Evolutionary conservation across 2,888 invertebrate genomes (phyloP), one percentile per base, ranked within the genome.

Genomic region (Acrobasis suavella): DNA sequence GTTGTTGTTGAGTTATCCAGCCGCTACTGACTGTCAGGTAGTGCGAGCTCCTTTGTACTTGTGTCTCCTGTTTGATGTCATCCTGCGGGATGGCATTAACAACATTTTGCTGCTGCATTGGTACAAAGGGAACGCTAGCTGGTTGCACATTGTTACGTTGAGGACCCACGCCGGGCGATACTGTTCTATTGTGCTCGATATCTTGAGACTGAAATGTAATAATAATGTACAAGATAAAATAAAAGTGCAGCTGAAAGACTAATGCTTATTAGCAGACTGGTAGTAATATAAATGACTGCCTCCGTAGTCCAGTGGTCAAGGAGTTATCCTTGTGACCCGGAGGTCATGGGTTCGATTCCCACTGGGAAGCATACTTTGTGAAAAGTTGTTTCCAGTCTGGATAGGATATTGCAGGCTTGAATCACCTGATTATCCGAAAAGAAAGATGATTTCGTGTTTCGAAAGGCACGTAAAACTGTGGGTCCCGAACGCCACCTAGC

Each of bases 21-120:
- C 92, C 92, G 65, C 89, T 92, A 67, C 83, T 91, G 64, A 92
- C 92, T 10, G 92, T 92, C 37, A 92, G 85, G 72, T 91, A 92
- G 69, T 92, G 92, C 1, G 89, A 85, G 67, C 88, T 85, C 67
- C 85, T 85, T 72, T 90, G 91, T 38, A 89, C 78, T 59, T 84
- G 87, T 1, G 82, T 76, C 66, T 91, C 90, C 67, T 83, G 87
- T 75, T 90, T 91, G 42, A 79, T 87, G 42, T 67, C 69, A 42
- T 89, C 88, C 71, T 80, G 83, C 17, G 75, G 67, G 58, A 77
- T 66, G 15, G 74, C 62, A 66, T 78, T 84, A 6, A 78, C 60
- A 63, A 81, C 70, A 68, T 78, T 82, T 70, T 83, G 83, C 69
- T 81, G 86, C 42, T 81, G 86, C 46, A 74, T 61, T 15, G 78